A percentile compares a stretch with the other conserved stretches of the same genome.
Evolutionary conservation across 2,797 vertebrate species (phyloP).

Genomic region (Coreius guichenoti): DNA sequence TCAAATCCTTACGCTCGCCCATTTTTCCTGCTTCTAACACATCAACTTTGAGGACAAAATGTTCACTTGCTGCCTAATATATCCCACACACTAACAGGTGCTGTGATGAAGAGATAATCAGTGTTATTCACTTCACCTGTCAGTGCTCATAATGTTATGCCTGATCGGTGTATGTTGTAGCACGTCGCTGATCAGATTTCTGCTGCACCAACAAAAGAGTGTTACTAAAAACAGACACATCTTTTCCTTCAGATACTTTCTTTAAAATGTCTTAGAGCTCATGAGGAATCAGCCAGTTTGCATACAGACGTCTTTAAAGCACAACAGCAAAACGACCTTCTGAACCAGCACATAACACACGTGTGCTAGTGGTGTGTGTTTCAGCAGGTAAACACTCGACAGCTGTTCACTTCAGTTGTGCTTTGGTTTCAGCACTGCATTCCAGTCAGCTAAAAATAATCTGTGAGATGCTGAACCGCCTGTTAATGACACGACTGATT

Average conservation of each 20-base stretch:
- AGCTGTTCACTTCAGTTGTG: conserved; percentile 65
- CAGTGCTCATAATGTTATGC: too few relatives aligned
- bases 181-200: background rate
- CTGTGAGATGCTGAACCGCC: conserved; percentile 62
- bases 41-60: too few relatives aligned
- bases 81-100: too few relatives aligned
- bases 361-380: background rate
- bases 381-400: conserved; percentile 75
- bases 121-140: too few relatives aligned
- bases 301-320: background rate
- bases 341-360: background rate
- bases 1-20: too few relatives aligned
- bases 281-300: background rate
- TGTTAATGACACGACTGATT: conserved; percentile 61
- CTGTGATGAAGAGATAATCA: too few relatives aligned
- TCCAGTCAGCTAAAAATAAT: conserved; percentile 78
- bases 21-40: too few relatives aligned
- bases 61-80: too few relatives aligned
- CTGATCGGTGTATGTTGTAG: background rate
- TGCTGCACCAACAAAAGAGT: background rate
- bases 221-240: background rate
- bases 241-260: background rate
- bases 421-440: conserved; percentile 67
- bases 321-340: conserved; percentile 17
- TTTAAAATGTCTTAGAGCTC: background rate